Percentiles rank a stretch among this genome's conserved stretches.
Evolutionary conservation across 2,113 vertebrate genomes (phyloP).

Genomic region (Vimba vimba): DNA sequence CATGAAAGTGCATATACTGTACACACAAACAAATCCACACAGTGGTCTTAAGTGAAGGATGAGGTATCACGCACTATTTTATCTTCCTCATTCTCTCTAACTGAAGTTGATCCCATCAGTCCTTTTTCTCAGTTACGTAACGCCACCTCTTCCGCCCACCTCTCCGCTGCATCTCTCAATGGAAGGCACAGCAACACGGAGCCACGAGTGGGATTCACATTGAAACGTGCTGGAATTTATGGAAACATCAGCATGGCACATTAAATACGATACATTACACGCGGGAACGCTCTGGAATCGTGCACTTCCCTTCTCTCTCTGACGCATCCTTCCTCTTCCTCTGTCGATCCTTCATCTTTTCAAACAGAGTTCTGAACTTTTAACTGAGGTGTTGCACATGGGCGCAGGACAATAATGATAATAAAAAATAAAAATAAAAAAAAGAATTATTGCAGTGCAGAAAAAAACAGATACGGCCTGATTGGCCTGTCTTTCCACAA

Average conservation of each 20-base stretch:
- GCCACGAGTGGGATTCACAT: slow-evolving; percentile 13
- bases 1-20: neutral
- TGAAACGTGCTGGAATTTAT: slow-evolving; percentile 5
- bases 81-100: slow-evolving; percentile 21
- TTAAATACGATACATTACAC: neutral
- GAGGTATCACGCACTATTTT: slow-evolving; percentile 11
- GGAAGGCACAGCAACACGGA: slow-evolving; percentile 35
- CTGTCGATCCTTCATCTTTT: neutral
- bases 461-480: neutral
- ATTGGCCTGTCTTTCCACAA: neutral
- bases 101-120: slow-evolving; percentile 50
- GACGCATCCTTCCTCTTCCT: neutral
- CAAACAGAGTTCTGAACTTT: slow-evolving; percentile 22
- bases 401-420: neutral
- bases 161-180: slow-evolving; percentile 50
- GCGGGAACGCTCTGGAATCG: neutral
- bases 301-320: neutral
- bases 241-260: neutral
- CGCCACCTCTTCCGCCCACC: slow-evolving; percentile 47
- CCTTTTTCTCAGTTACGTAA: slow-evolving; percentile 50
- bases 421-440: neutral
- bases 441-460: slow-evolving; percentile 7
- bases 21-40: too few relatives aligned
- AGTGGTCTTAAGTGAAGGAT: slow-evolving; percentile 10
- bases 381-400: slow-evolving; percentile 7